Evolutionary conservation across 2,888 invertebrate genomes (phyloP).

Genomic region (Malachius bipustulatus): DNA sequence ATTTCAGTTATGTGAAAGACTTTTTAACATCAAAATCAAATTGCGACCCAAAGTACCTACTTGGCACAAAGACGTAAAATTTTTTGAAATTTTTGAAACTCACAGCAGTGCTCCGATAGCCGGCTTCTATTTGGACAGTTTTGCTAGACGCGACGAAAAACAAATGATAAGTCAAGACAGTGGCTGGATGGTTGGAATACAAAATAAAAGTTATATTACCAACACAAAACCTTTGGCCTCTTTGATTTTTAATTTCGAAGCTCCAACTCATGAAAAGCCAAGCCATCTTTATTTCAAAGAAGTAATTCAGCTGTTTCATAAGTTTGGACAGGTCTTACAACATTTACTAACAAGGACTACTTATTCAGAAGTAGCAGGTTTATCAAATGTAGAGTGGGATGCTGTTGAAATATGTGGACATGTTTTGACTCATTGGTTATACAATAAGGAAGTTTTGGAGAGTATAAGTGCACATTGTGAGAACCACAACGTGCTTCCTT

Average conservation of each 20-base stretch:
- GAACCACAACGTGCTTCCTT: slow-evolving; percentile 58
- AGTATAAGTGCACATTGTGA: slow-evolving; percentile 62
- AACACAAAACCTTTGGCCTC: slow-evolving; percentile 63
- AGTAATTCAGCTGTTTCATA: slow-evolving; percentile 62
- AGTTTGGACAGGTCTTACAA: slow-evolving; percentile 81
- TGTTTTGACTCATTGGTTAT: slow-evolving; percentile 73
- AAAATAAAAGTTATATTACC: slow-evolving; percentile 54
- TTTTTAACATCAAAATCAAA: slow-evolving; percentile 68
- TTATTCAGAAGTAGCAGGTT: slow-evolving; percentile 74
- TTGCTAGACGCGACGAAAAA: slow-evolving; percentile 54
- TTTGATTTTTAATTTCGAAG: slow-evolving; percentile 71
- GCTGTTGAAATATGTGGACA: slow-evolving; percentile 72
- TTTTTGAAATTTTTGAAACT: slow-evolving; percentile 66
- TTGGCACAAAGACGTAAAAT: slow-evolving; percentile 81
- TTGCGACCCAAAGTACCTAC: slow-evolving; percentile 53
- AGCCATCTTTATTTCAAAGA: slow-evolving; percentile 65
- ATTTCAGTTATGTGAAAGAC: slow-evolving; percentile 58
- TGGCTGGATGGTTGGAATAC: slow-evolving; percentile 70
- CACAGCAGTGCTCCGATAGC: slow-evolving; percentile 53
- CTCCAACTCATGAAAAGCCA: slow-evolving; percentile 52
- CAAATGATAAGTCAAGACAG: slow-evolving; percentile 46
- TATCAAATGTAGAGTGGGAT: slow-evolving; percentile 89
- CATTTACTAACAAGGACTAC: slow-evolving; percentile 72
- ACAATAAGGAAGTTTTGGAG: slow-evolving; percentile 45
- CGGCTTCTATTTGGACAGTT: slow-evolving; percentile 81